Evolutionary conservation across 2,797 vertebrate species (phyloP).

Genomic region (Emys orbicularis): DNA sequence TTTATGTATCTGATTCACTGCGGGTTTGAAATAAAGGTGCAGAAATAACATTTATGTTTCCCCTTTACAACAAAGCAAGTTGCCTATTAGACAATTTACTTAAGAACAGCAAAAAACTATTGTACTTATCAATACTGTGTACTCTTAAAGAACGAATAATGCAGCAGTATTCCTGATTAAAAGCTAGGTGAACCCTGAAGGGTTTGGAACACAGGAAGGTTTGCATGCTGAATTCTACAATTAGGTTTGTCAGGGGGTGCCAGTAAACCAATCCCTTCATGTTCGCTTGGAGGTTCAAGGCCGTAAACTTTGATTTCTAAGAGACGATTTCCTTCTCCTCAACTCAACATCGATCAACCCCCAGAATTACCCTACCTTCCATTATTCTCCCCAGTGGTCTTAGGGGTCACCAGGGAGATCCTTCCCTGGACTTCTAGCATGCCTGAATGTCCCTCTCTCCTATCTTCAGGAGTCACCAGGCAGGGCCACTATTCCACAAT

Average conservation of each 20-base stretch:
- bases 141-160: rapidly evolving
- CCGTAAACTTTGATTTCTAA: neutral
- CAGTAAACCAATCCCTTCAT: neutral
- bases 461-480: neutral
- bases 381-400: neutral
- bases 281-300: neutral
- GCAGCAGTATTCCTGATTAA: neutral
- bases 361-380: neutral
- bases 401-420: neutral
- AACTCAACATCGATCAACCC: neutral
- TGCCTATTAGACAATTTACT: neutral
- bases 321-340: neutral
- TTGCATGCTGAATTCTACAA: neutral
- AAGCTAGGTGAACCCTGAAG: rapidly evolving
- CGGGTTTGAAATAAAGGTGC: neutral
- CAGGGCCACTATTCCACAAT: neutral
- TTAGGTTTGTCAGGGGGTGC: neutral
- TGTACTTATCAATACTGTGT: neutral
- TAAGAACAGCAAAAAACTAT: neutral
- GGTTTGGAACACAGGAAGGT: neutral
- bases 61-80: neutral
- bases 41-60: neutral
- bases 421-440: neutral
- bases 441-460: neutral
- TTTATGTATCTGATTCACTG: neutral